Conservation (phyloP, 2,797 vertebrate genomes). For the Microctenopoma stevenorrisi region DNA sequence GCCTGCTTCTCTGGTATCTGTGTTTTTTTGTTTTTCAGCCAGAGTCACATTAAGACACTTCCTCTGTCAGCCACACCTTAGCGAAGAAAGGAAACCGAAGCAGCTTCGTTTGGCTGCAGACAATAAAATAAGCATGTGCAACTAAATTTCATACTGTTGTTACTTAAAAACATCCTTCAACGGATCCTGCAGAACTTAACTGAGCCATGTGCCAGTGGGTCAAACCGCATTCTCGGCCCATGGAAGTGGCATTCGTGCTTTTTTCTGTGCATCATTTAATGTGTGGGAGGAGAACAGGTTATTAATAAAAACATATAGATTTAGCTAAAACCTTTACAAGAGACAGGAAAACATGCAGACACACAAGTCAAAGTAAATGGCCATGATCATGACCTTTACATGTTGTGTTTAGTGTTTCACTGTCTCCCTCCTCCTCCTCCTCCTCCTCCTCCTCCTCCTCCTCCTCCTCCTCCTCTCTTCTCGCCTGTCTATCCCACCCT, state of each 20-base stretch:
- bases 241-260: too few species aligned
- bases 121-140: background rate
- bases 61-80: slow-evolving; percentile 21
- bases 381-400: slow-evolving; percentile 60
- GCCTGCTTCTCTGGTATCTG: slow-evolving; percentile 10
- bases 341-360: slow-evolving; percentile 11
- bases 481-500: slow-evolving; percentile 61
- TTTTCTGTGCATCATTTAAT: too few species aligned
- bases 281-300: too few species aligned
- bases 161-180: background rate
- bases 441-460: slow-evolving; percentile 33
- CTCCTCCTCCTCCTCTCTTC: slow-evolving; percentile 36
- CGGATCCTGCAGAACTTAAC: background rate
- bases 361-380: slow-evolving; percentile 25
- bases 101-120: background rate
- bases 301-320: background rate
- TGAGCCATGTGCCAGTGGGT: too few species aligned
- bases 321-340: background rate
- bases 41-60: slow-evolving; percentile 4
- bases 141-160: background rate
- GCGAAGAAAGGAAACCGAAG: slow-evolving; percentile 1
- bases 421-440: slow-evolving; percentile 48
- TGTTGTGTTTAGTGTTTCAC: slow-evolving; percentile 63
- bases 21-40: slow-evolving; percentile 1
- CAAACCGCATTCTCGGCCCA: too few species aligned